Percentiles rank a stretch among this genome's conserved stretches.
These are phyloP conservation scores for Bombus difficillimus DNA, from an alignment of 1,140 invertebrate species.

Conservation along the genomic window DNA sequence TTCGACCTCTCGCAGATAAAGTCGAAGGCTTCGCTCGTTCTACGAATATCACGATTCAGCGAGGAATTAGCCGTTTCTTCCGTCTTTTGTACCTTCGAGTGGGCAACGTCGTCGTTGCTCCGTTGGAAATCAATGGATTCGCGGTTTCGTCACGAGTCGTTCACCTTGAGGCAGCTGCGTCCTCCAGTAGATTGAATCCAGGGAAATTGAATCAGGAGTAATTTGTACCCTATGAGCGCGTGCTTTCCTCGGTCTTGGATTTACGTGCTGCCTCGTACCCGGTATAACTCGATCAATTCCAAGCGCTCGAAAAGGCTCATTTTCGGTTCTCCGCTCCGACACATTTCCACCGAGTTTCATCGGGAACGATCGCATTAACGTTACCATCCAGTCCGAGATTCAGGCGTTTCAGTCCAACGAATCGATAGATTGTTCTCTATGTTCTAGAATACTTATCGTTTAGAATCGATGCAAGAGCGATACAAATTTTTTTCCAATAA, in stretches of 20 bases:
- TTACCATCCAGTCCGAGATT: neutral
- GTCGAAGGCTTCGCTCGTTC: neutral
- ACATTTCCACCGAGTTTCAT: neutral
- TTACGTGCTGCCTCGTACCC: neutral
- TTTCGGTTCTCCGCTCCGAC: neutral
- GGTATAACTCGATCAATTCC: neutral
- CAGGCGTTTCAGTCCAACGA: too few species aligned
- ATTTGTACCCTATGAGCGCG: too few species aligned
- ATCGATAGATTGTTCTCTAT: too few species aligned
- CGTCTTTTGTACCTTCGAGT: neutral
- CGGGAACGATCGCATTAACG: neutral
- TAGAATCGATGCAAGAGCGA: too few species aligned
- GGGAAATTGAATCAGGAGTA: neutral
- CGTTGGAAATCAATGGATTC: constrained; percentile 9
- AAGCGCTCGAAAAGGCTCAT: neutral
- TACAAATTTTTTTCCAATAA: neutral
- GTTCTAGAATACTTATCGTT: too few species aligned
- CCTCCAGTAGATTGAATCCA: neutral
- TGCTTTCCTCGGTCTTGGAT: neutral
- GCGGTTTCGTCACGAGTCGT: neutral
- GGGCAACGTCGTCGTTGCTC: neutral
- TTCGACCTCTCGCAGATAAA: neutral
- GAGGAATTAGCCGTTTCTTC: neutral
- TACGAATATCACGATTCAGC: neutral
- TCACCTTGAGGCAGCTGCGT: constrained; percentile 2